Evolutionary conservation across 2,888 invertebrate genomes (phyloP).

Genomic region (Margaritifera margaritifera): DNA sequence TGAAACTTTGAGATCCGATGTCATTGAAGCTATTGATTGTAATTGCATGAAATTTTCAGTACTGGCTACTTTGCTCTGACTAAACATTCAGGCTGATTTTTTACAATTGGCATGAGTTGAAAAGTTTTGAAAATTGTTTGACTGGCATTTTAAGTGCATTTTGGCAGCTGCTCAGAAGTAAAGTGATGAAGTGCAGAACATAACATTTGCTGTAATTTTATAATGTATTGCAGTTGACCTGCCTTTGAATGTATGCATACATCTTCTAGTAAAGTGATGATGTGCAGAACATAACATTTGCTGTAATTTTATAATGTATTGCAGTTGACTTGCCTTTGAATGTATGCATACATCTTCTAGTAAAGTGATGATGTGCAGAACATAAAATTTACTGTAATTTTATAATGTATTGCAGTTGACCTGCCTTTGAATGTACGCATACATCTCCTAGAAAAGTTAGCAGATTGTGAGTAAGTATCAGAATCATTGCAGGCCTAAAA

Average conservation of each 20-base stretch:
- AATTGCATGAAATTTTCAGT: too few species aligned
- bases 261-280: slow-evolving; percentile 82
- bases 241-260: slow-evolving; percentile 84
- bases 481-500: not conserved
- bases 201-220: not conserved
- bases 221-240: slow-evolving; percentile 84
- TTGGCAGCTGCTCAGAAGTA: too few species aligned
- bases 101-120: too few species aligned
- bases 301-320: slow-evolving; percentile 58
- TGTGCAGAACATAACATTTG: not conserved
- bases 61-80: too few species aligned
- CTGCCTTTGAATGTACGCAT: slow-evolving; percentile 86
- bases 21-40: too few species aligned
- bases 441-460: slow-evolving; percentile 87
- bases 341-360: slow-evolving; percentile 84
- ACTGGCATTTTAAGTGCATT: too few species aligned
- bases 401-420: slow-evolving; percentile 81
- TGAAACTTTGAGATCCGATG: too few species aligned
- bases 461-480: slow-evolving; percentile 83
- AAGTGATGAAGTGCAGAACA: too few species aligned
- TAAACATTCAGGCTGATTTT: too few species aligned
- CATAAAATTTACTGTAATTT: not conserved
- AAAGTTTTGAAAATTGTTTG: too few species aligned
- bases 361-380: slow-evolving; percentile 75
- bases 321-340: slow-evolving; percentile 90